phyloP scores from a whole-genome alignment of 2,888 invertebrate genomes.

The Oscheius sp. region DNA sequence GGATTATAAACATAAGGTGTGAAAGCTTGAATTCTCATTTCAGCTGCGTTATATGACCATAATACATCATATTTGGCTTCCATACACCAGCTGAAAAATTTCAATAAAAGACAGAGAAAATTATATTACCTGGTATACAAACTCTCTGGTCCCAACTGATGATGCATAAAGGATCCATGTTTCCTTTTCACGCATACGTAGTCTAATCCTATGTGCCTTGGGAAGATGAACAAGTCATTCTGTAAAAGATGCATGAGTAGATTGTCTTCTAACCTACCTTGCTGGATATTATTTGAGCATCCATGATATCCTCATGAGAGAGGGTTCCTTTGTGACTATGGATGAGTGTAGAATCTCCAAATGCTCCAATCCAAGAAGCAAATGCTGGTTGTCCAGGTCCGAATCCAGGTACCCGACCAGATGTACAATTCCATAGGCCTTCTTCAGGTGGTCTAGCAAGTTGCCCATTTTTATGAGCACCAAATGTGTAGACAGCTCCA shows the following conservation, averaged over 20 bases:
- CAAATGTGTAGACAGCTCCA: constrained; percentile 92
- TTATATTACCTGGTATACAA: constrained; percentile 43
- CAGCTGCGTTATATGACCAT: constrained; percentile 80
- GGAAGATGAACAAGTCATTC: constrained; percentile 56
- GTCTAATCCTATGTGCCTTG: constrained; percentile 56
- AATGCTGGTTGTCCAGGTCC: constrained; percentile 86
- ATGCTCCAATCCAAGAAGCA: constrained; percentile 89
- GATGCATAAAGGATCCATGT: constrained; percentile 46
- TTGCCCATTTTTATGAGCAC: constrained; percentile 78
- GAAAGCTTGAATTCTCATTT: constrained; percentile 51
- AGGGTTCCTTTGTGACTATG: constrained; percentile 61
- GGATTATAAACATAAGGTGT: constrained; percentile 36
- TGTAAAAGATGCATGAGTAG: constrained; percentile 10
- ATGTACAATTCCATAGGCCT: constrained; percentile 76
- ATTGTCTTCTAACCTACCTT: constrained; percentile 32
- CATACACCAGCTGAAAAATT: constrained; percentile 71
- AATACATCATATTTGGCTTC: constrained; percentile 92
- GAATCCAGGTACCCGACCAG: constrained; percentile 81
- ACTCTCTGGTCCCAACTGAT: constrained; percentile 48
- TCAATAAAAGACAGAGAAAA: neutral
- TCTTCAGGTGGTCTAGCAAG: constrained; percentile 48
- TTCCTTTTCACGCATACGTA: constrained; percentile 56
- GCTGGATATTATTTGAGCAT: constrained; percentile 55
- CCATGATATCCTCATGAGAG: constrained; percentile 53
- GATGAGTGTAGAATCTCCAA: constrained; percentile 91